Conservation (phyloP, 1,140 invertebrate species). For the Drosophila saltans region DNA sequence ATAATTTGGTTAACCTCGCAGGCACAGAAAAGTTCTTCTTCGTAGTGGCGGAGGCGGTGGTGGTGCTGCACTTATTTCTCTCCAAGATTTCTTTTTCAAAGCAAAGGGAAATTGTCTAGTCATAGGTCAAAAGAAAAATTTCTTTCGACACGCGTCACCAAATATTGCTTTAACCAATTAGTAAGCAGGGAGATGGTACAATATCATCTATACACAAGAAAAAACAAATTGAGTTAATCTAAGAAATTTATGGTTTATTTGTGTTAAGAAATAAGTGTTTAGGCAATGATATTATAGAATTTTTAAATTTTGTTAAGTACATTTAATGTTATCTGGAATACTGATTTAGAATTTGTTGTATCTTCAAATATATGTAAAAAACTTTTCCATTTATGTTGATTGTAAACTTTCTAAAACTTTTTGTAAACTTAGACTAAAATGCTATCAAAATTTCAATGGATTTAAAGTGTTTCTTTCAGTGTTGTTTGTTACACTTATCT, state of each 20-base stretch:
- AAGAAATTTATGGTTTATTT: no score
- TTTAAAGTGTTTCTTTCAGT: conserved; percentile 14
- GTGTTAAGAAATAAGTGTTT: no score
- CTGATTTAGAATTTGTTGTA: no score
- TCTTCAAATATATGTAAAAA: no score
- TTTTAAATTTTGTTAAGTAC: no score
- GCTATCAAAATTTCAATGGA: no score
- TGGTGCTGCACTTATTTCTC: conserved; percentile 73
- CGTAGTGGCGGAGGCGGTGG: conserved; percentile 61
- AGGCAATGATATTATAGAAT: no score
- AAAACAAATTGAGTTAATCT: conserved; percentile 1
- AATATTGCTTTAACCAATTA: conserved; percentile 69
- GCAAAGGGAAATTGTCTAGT: conserved; percentile 13
- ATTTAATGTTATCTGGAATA: no score
- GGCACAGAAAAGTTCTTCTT: conserved; percentile 31
- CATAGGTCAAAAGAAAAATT: conserved; percentile 40
- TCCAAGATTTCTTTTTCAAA: conserved; percentile 24
- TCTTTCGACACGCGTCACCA: conserved; percentile 63
- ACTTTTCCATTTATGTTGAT: no score
- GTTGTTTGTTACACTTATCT: conserved; percentile 13
- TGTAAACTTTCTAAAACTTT: no score
- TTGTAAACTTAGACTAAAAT: background rate
- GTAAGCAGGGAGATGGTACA: background rate
- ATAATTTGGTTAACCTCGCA: conserved; percentile 69
- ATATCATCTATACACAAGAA: conserved; percentile 17